Percentiles rank a stretch among this genome's conserved stretches.
Evolutionary conservation across 2,888 invertebrate genomes (phyloP).

Genomic region (Neoascia interrupta): DNA sequence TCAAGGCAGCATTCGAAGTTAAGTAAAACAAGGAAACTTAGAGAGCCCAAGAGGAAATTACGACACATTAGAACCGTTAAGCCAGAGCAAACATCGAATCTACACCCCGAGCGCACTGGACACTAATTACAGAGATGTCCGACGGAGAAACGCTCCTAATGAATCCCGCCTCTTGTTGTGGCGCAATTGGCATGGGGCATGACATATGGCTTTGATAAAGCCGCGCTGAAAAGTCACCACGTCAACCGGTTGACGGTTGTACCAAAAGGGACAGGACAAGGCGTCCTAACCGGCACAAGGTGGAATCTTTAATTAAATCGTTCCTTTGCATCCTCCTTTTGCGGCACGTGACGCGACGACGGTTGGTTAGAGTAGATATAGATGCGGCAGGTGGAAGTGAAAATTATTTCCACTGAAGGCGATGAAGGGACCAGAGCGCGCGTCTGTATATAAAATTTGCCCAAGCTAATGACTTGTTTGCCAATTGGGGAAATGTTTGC

Average conservation of each 20-base stretch:
- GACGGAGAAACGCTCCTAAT: conserved; percentile 34
- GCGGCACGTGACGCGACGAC: no score
- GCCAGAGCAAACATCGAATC: conserved; percentile 50
- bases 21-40: neutral
- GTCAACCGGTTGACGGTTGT: conserved; percentile 39
- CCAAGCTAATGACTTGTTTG: conserved; percentile 64
- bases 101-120: conserved; percentile 38
- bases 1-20: conserved; percentile 21
- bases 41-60: conserved; percentile 49
- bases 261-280: conserved; percentile 30
- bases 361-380: no score
- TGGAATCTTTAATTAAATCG: conserved; percentile 65
- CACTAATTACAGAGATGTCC: conserved; percentile 52
- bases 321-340: conserved; percentile 21
- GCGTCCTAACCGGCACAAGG: conserved; percentile 22
- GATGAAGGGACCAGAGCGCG: conserved; percentile 11
- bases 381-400: conserved; percentile 48
- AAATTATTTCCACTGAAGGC: conserved; percentile 50
- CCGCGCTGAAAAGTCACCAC: conserved; percentile 40
- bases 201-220: conserved; percentile 58
- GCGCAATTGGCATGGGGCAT: conserved; percentile 30
- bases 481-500: conserved; percentile 56
- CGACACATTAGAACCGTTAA: conserved; percentile 65
- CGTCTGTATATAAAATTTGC: conserved; percentile 28
- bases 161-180: conserved; percentile 11